These are phyloP conservation scores for Acleris sparsana DNA, from an alignment of 2,888 invertebrate species.

Conservation along the genomic window DNA sequence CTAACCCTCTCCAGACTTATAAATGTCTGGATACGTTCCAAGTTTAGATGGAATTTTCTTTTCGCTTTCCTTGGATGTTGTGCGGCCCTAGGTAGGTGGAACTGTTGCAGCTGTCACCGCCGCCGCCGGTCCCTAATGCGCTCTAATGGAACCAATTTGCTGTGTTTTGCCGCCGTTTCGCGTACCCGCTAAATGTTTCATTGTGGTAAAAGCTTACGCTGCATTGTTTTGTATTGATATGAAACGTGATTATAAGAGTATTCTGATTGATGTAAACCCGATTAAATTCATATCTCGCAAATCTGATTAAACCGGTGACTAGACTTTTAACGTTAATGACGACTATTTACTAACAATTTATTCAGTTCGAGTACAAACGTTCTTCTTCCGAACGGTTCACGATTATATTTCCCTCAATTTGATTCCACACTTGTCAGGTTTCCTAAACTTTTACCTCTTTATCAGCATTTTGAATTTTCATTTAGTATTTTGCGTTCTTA, in stretches of 20 bases:
- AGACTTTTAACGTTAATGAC: neutral
- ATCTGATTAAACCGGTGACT: too few relatives aligned
- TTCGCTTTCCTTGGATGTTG: constrained; percentile 23
- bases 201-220: constrained; percentile 25
- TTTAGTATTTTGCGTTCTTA: too few relatives aligned
- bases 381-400: too few relatives aligned
- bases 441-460: too few relatives aligned
- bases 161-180: constrained; percentile 55
- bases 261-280: neutral
- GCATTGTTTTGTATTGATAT: constrained; percentile 14
- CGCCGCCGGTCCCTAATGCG: constrained; percentile 52
- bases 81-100: neutral
- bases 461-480: too few relatives aligned
- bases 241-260: neutral
- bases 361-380: too few relatives aligned
- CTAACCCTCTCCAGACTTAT: constrained; percentile 15
- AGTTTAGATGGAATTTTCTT: constrained; percentile 18
- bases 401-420: too few relatives aligned
- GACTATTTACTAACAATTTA: too few relatives aligned
- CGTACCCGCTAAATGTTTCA: constrained; percentile 38
- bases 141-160: constrained; percentile 71
- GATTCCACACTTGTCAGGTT: too few relatives aligned
- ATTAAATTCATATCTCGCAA: neutral
- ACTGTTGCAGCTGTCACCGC: constrained; percentile 34
- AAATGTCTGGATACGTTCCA: constrained; percentile 29